phyloP scores from a whole-genome alignment of 2,888 invertebrate species.

The Andrena chrysosceles region DNA sequence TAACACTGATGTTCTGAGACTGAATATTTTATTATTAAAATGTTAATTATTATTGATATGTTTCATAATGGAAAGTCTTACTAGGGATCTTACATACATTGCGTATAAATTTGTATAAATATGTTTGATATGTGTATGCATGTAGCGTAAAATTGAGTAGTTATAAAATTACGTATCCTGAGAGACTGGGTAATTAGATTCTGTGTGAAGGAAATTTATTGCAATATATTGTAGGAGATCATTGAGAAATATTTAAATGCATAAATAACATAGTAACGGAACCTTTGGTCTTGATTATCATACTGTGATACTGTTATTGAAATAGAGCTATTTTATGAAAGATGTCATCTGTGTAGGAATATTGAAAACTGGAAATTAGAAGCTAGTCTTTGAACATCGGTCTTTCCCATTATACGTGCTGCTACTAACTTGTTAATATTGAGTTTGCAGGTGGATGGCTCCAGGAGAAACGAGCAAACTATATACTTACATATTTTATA shows the following conservation, averaged over 20 bases:
- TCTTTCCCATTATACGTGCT: conserved; percentile 38
- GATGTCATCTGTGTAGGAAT: background rate
- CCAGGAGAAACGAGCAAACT: conserved; percentile 69
- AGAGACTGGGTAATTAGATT: background rate
- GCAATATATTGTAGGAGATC: background rate
- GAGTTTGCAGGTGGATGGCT: conserved; percentile 82
- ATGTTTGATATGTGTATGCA: background rate
- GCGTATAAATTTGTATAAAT: background rate
- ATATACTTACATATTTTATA: conserved; percentile 62
- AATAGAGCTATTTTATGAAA: background rate
- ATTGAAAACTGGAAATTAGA: background rate
- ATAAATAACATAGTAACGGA: too few relatives aligned
- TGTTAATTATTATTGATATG: background rate
- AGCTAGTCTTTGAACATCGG: conserved; percentile 57
- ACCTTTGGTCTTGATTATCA: background rate
- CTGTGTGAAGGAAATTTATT: background rate
- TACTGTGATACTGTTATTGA: background rate
- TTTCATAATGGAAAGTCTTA: background rate
- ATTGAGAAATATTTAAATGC: too few relatives aligned
- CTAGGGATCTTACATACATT: background rate
- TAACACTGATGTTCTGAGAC: conserved; percentile 56
- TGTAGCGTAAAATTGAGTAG: background rate
- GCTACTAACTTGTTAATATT: conserved; percentile 77
- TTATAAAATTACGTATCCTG: background rate
- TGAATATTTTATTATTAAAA: conserved; percentile 6